Base-by-base conservation (phyloP, 2,113 vertebrate genomes). In the Cryptoleucopteryx plumbea region DNA sequence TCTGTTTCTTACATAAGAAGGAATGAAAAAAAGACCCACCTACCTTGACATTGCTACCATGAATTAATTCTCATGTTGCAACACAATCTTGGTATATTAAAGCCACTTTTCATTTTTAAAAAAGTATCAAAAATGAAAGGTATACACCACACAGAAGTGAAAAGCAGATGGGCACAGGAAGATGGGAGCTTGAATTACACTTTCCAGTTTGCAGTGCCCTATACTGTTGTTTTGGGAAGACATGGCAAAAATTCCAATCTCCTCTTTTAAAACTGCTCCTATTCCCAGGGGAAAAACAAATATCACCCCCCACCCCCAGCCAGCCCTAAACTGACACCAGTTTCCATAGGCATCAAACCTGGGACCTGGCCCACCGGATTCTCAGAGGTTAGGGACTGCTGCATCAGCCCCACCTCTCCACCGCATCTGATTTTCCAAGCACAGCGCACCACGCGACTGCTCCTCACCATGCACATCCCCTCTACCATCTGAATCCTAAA, bases 381-480 rank as follows among this genome's bases (percentile, higher is more conserved):
- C 71, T 36, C 48, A 82, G 79, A 90, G 38, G 32, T 66, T 53
- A 67, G 63, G 18, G 72, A 38, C 62, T 78, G 71, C 55, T 36
- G 10, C 25, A 36, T 7, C 0, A 0, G 67, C 19, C 11, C 25
- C 52, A 90, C 34, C 36, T 80, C 47, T 78, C 56, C 34, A 34
- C 27, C 3, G 1, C 58, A 66, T 22, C 36, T 11, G 11, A 27
- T 50, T n/a, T 75, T 75, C 36, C 40, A 72, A 84, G 83, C 32
- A 21, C 42, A 82, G 52, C 0, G 6, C 26, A 40, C 6, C 40
- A n/a, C 11, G 3, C 0, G 0, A 22, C 53, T 72, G 61, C 53
- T 90, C 52, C 62, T 75, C 43, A 34, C 53, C 27, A 34, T 0
- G 2, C 34, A 53, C 45, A 15, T 29, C 43, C 32, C 42, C 23